Base-by-base conservation (phyloP, 2,888 invertebrate genomes). In the Plagiodera versicolora region DNA sequence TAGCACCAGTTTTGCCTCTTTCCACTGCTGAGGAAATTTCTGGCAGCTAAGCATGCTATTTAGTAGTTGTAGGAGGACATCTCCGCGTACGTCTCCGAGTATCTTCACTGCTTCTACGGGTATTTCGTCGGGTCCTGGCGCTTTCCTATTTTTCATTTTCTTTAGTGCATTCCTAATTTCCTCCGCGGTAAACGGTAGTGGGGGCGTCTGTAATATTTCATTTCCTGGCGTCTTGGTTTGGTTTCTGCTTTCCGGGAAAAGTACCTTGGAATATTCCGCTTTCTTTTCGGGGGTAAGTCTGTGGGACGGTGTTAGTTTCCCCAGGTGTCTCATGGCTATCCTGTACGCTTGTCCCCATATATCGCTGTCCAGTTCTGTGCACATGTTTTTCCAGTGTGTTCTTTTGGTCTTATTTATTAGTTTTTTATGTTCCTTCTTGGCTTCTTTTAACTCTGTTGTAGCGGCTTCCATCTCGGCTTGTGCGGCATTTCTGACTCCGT, bases 1-100 rank as follows among this genome's bases (percentile, higher is more conserved):
- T 6, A 64, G 47, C 10, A 58, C 49, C 9, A 64, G 28, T 17
- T 51, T 60, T 5, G 58, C 55, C 11, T 19, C 39, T 16, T 64
- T 64, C 52, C 55, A 61, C 11, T 14, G 11, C 17, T 49, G 35
- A 17, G 60, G 53, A 11, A 63, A 63, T 5, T 30, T 4, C 28
- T 56, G 47, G 5, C 10, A 10, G 10, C 32, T 32, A 8, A 63
- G 17, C n/a, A 51, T 5, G 1, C n/a, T 20, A 20, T 63, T 63
- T 20, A 55, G 28, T 1, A 55, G 16, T 20, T 14, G n/a, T 16
- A 28, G 2, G 0, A 54, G 32, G 32, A 9, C 32, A 11, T 28
- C 28, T 9, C 9, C 9, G 11, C 11, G 32, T 11, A 9, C 9
- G 28, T 32, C 11, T 32, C 3, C 39, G 14, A n/a, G 10, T 39